A percentile compares a stretch with the other conserved stretches of the same genome.
phyloP scores from a whole-genome alignment of 2,888 invertebrate genomes.

The Malachius bipustulatus region DNA sequence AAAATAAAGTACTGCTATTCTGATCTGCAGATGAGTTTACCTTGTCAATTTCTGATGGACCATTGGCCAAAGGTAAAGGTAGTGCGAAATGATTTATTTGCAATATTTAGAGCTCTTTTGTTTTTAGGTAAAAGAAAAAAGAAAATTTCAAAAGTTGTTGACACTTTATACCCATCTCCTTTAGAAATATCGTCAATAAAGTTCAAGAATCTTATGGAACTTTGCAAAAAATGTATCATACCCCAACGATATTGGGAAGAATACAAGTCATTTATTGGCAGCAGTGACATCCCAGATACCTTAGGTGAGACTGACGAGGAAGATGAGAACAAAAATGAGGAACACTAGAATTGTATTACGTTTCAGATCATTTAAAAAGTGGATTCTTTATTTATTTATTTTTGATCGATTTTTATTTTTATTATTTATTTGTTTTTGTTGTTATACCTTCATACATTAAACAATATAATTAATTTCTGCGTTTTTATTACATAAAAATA shows the following conservation, averaged over 20 bases:
- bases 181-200: neutral
- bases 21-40: conserved; percentile 3
- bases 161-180: conserved; percentile 1
- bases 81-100: too few species aligned
- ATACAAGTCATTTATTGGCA: neutral
- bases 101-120: too few species aligned
- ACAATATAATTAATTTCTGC: neutral
- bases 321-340: conserved; percentile 1
- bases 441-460: neutral
- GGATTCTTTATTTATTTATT: too few species aligned
- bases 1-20: neutral
- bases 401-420: neutral
- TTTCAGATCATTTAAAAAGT: neutral
- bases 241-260: conserved; percentile 2
- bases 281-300: conserved; percentile 3
- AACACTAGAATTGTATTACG: neutral
- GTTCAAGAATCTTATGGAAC: too few species aligned
- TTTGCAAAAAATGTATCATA: neutral
- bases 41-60: conserved; percentile 1
- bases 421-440: too few species aligned
- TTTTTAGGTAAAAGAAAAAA: too few species aligned
- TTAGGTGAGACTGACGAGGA: conserved; percentile 2
- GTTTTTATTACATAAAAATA: neutral
- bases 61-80: neutral
- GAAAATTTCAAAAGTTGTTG: too few species aligned